phyloP scores from a whole-genome alignment of 2,113 vertebrate species.

The Anthoscopus minutus region DNA sequence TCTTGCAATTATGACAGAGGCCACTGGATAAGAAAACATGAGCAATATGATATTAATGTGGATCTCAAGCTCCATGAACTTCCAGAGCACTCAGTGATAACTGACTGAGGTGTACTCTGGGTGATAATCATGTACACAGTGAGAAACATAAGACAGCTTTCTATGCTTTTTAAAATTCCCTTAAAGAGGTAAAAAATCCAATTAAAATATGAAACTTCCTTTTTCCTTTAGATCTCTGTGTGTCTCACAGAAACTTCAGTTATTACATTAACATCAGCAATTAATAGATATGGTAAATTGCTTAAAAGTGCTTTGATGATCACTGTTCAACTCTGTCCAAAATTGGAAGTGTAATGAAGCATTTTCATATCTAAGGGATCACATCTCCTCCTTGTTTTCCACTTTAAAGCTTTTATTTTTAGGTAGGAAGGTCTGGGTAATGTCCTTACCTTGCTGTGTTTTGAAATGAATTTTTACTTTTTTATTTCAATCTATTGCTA shows the following conservation, averaged over 20 bases:
- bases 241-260: neutral
- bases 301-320: neutral
- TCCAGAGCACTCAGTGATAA: neutral
- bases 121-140: neutral
- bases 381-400: neutral
- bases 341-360: neutral
- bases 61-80: neutral
- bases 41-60: neutral
- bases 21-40: neutral
- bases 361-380: neutral
- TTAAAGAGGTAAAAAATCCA: neutral
- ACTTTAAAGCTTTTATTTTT: neutral
- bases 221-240: neutral
- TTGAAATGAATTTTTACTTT: neutral
- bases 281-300: neutral
- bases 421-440: neutral
- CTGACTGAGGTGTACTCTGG: neutral
- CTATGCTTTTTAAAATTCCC: neutral
- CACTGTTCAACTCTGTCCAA: neutral
- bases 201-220: neutral
- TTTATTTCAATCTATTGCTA: neutral
- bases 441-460: neutral
- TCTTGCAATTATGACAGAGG: neutral
- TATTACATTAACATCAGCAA: neutral
- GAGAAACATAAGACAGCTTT: neutral